A percentile compares a stretch with the other conserved stretches of the same genome.
phyloP scores from a whole-genome alignment of 1,140 invertebrate species.

The Sycophila sp. region DNA sequence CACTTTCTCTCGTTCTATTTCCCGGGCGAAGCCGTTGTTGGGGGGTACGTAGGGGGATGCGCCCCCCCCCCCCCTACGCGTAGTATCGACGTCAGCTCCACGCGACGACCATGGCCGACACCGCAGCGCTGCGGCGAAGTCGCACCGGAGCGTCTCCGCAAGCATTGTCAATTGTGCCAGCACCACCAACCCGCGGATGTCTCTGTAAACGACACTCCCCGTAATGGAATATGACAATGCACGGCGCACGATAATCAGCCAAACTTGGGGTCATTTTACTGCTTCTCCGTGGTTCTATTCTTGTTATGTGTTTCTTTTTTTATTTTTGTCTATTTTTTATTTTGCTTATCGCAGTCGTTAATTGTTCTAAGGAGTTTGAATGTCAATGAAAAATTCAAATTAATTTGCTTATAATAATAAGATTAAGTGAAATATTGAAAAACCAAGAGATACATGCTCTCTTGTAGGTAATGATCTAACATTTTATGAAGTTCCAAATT shows the following conservation, averaged over 20 bases:
- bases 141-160: conserved; percentile 43
- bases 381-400: too few species aligned
- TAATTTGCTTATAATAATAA: too few species aligned
- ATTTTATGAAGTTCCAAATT: too few species aligned
- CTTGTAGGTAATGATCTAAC: too few species aligned
- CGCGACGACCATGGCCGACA: conserved; percentile 9
- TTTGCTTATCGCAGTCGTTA: too few species aligned
- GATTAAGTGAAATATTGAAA: too few species aligned
- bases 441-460: too few species aligned
- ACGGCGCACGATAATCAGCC: conserved; percentile 51
- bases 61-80: conserved; percentile 1
- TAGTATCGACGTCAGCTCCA: conserved; percentile 54
- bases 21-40: background rate
- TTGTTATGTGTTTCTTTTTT: too few species aligned
- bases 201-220: conserved; percentile 48
- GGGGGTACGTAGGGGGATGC: too few species aligned
- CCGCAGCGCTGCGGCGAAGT: background rate
- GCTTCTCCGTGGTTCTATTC: background rate
- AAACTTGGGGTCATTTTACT: background rate
- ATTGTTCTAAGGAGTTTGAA: too few species aligned
- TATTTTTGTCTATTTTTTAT: background rate
- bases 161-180: conserved; percentile 51
- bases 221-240: conserved; percentile 54
- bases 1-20: background rate
- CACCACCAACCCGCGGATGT: conserved; percentile 40